phyloP scores from a whole-genome alignment of 1,140 invertebrate genomes.

The Trichoplusia ni region DNA sequence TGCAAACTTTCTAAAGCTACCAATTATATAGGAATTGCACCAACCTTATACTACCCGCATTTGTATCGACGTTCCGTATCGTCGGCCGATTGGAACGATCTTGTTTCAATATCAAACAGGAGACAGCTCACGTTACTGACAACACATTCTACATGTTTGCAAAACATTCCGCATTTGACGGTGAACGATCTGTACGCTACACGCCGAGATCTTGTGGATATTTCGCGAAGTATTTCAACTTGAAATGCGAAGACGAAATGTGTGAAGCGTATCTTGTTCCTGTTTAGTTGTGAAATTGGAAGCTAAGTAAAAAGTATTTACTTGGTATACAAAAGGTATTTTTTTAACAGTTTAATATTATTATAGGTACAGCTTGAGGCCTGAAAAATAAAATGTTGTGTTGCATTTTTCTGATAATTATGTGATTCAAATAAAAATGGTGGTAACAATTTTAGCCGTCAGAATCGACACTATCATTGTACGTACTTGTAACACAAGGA shows the following conservation, averaged over 20 bases:
- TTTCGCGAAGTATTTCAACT: constrained; percentile 2
- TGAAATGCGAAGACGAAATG: neutral
- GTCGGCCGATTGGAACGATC: constrained; percentile 37
- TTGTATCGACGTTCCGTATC: constrained; percentile 4
- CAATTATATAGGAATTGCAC: neutral
- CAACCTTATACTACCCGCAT: neutral
- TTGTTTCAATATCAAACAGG: constrained; percentile 41
- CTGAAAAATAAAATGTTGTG: too few relatives aligned
- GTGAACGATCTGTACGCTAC: constrained; percentile 5
- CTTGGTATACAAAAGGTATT: too few relatives aligned
- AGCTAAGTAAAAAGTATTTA: too few relatives aligned
- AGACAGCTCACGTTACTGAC: constrained; percentile 33
- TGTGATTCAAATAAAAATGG: too few relatives aligned
- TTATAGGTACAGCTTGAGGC: too few relatives aligned
- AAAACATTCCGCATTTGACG: constrained; percentile 27
- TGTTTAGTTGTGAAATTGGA: too few relatives aligned
- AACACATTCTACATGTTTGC: constrained; percentile 10
- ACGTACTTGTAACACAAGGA: too few relatives aligned
- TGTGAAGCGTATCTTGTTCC: too few relatives aligned
- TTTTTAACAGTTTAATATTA: too few relatives aligned
- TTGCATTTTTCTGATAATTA: too few relatives aligned
- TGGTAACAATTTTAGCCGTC: too few relatives aligned
- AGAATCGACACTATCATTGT: too few relatives aligned
- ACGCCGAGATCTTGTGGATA: neutral
- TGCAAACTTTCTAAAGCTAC: constrained; percentile 9